phyloP scores from a whole-genome alignment of 1,140 invertebrate genomes.

The Caenorhabditis briggsae region DNA sequence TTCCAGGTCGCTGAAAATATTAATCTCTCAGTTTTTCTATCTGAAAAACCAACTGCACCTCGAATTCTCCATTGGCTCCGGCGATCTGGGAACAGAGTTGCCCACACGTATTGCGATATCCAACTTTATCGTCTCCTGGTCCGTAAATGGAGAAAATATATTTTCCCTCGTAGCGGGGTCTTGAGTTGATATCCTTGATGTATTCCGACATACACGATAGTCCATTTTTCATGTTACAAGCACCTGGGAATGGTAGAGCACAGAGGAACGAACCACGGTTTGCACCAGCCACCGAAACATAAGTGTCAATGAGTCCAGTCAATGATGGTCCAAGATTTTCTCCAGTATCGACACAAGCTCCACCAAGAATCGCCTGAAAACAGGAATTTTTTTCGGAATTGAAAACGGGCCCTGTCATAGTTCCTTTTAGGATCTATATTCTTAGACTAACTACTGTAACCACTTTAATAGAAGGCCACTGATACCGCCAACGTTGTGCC shows the following conservation, averaged over 20 bases:
- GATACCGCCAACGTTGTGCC: too few relatives aligned
- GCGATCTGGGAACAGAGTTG: slow-evolving; percentile 57
- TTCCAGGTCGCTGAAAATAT: slow-evolving; percentile 55
- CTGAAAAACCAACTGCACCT: not conserved
- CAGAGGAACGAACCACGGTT: slow-evolving; percentile 67
- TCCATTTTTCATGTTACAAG: slow-evolving; percentile 67
- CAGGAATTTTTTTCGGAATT: too few relatives aligned
- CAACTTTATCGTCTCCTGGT: slow-evolving; percentile 64
- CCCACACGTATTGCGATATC: slow-evolving; percentile 65
- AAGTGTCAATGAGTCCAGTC: slow-evolving; percentile 66
- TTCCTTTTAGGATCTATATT: too few relatives aligned
- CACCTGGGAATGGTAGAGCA: slow-evolving; percentile 65
- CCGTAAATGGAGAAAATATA: slow-evolving; percentile 67
- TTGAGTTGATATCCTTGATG: slow-evolving; percentile 64
- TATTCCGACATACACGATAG: slow-evolving; percentile 57
- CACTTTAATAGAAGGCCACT: too few relatives aligned
- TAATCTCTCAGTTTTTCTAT: not conserved
- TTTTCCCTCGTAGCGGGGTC: slow-evolving; percentile 62
- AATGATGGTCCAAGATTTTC: slow-evolving; percentile 64
- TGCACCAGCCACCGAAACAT: slow-evolving; percentile 63
- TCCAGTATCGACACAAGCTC: slow-evolving; percentile 66
- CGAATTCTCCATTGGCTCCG: slow-evolving; percentile 54
- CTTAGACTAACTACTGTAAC: too few relatives aligned
- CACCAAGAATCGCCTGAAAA: slow-evolving; percentile 66
- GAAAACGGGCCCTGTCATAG: too few relatives aligned